Conservation (phyloP, 2,797 vertebrate genomes). For the Pangasius macronema region DNA sequence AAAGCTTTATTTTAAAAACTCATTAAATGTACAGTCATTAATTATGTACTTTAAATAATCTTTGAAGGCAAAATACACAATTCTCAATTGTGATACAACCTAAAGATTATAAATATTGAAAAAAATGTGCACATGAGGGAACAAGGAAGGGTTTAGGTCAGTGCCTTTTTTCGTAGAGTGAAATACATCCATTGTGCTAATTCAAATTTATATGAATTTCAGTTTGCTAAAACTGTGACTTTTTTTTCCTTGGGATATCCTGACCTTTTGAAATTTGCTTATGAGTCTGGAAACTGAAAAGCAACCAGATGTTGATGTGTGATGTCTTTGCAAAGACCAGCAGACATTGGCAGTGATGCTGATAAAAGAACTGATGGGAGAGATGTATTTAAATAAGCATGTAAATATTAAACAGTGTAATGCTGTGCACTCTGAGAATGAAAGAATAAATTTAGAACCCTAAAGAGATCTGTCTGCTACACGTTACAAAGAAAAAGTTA, state of each 20-base stretch:
- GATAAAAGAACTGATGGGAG: background rate
- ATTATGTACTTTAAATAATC: background rate
- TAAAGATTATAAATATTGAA: background rate
- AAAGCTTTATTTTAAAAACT: background rate
- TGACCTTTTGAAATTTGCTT: conserved; percentile 19
- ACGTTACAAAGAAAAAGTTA: background rate
- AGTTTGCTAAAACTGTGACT: background rate
- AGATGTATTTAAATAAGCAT: conserved; percentile 15
- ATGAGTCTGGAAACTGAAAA: conserved; percentile 24
- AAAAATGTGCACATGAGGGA: background rate
- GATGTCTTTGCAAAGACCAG: conserved; percentile 10
- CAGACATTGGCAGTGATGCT: conserved; percentile 8
- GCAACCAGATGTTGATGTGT: conserved; percentile 19
- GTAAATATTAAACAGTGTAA: conserved; percentile 20
- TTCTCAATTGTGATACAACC: background rate
- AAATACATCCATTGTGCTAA: background rate
- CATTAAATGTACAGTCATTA: background rate
- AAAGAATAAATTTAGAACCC: background rate
- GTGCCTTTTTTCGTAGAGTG: background rate
- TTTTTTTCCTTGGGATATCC: background rate
- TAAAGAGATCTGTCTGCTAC: background rate
- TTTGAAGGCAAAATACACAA: background rate
- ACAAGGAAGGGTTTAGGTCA: background rate
- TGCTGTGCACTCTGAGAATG: conserved; percentile 2
- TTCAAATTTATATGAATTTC: conserved; percentile 7